These are phyloP conservation scores for Myxocyprinus asiaticus DNA, from an alignment of 2,113 vertebrate genomes.

Conservation along the genomic window DNA sequence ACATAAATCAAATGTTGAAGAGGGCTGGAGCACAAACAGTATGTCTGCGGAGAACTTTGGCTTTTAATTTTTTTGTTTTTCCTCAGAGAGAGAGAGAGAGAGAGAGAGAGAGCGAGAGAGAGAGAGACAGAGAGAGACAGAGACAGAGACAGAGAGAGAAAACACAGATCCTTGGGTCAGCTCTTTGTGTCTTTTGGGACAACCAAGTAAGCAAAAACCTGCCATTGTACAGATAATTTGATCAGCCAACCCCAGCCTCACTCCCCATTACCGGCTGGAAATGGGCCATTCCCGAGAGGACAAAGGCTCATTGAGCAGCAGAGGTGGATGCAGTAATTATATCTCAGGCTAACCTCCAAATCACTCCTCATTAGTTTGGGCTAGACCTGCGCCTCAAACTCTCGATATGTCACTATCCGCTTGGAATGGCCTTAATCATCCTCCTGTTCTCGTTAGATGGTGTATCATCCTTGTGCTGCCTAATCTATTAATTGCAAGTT, in stretches of 20 bases:
- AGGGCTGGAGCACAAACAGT: conserved; percentile 43
- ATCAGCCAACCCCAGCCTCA: conserved; percentile 62
- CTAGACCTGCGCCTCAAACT: conserved; percentile 55
- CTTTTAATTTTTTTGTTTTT: conserved; percentile 60
- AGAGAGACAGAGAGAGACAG: too few relatives aligned
- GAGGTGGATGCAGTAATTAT: conserved; percentile 78
- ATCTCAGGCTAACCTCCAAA: conserved; percentile 71
- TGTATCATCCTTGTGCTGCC: conserved; percentile 14
- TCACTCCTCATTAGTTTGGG: conserved; percentile 74
- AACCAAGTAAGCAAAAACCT: conserved; percentile 67
- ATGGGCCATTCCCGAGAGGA: conserved; percentile 70
- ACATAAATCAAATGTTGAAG: conserved; percentile 69
- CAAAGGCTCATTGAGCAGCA: conserved; percentile 76
- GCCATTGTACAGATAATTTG: conserved; percentile 69
- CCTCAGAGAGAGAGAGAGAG: conserved; percentile 1
- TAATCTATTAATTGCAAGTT: conserved; percentile 61
- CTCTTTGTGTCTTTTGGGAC: conserved; percentile 70
- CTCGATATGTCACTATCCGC: conserved; percentile 64
- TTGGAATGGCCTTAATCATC: conserved; percentile 48
- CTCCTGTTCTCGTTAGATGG: too few relatives aligned
- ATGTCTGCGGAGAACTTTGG: conserved; percentile 56
- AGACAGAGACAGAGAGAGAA: too few relatives aligned
- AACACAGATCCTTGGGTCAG: conserved; percentile 65
- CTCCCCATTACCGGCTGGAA: conserved; percentile 74
- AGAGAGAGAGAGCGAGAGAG: neutral